Evolutionary conservation across 2,888 invertebrate genomes (phyloP).

Genomic region (Brachyptera risi): DNA sequence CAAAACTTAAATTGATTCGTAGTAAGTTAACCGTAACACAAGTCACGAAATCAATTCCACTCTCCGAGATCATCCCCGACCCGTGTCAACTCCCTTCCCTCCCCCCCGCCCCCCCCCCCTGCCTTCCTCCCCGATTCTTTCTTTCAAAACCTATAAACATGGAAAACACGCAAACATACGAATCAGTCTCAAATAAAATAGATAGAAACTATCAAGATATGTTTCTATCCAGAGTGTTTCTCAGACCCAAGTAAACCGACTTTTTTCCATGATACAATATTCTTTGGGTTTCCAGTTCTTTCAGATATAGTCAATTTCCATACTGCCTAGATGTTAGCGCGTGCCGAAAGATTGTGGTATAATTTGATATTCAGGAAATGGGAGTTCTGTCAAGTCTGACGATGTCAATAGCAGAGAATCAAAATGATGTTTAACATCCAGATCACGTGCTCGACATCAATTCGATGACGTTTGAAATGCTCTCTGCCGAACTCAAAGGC

Average conservation of each 20-base stretch:
- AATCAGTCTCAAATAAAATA: neutral
- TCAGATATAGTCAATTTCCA: neutral
- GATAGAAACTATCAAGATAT: conserved; percentile 2
- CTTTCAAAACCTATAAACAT: conserved; percentile 15
- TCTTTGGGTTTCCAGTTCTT: neutral
- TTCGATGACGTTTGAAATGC: no score
- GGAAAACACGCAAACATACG: conserved; percentile 16
- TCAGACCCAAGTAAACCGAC: neutral
- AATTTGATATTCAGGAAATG: conserved; percentile 21
- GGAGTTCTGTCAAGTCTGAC: conserved; percentile 9
- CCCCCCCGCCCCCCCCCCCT: neutral
- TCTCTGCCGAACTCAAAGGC: no score
- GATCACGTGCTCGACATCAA: conserved; percentile 11
- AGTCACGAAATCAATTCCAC: conserved; percentile 27
- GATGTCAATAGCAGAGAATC: conserved; percentile 18
- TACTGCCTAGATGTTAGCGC: neutral
- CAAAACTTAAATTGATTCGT: conserved; percentile 16
- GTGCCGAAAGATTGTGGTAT: neutral
- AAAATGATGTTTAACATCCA: neutral
- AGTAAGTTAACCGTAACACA: conserved; percentile 22
- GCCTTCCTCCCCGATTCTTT: neutral
- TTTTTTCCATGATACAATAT: neutral
- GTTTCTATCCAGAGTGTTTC: neutral
- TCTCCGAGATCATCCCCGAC: conserved; percentile 7
- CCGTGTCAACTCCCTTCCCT: neutral